Base-by-base conservation (phyloP, 1,140 invertebrate genomes). In the Nephotettix cincticeps region DNA sequence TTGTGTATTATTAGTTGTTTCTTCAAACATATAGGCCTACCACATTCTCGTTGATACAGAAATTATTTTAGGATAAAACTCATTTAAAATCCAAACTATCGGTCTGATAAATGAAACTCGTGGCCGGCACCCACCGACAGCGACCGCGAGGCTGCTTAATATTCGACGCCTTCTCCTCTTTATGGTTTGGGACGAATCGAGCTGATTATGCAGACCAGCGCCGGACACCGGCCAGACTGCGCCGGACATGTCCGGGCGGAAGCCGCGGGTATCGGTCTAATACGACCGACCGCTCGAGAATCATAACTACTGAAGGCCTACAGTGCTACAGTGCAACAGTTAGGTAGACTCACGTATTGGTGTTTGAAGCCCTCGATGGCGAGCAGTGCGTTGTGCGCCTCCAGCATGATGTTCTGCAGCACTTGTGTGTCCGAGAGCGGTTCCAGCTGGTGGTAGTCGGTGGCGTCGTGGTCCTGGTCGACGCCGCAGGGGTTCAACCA, bases 401-500 rank as follows among this genome's bases (percentile, higher is more conserved):
- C 80, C 63, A 82, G 74, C 32, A 83, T 75, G 54, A 86, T 81
- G 73, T 80, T 79, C 1, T 76, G 74, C 1, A 86, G 73, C 17
- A 85, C 76, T 13, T 77, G 75, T 19, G 71, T 58, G 32, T 77
- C 75, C 4, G 63, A 54, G 9, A 45, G 43, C 13, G 27, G 19
- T 14, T 32, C 58, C 32, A 70, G 32, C 2, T 69, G 30, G n/a
- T 73, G 69, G 14, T 17, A 19, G 21, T 17, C 23, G 4, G 56
- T 14, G 25, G 6, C 11, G 25, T 70, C 28, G 74, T 40, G 40
- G 29, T 29, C 14, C 75, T 61, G 80, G 77, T 25, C 81, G 80
- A 21, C 79, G 56, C 84, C 84, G 69, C 85, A 86, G 0, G 85
- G 85, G 71, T 86, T 85, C 32, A 82, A 76, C 86, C 86, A 87